These are phyloP conservation scores for Callospermophilus lateralis DNA, from an alignment of 2,113 vertebrate species.

Conservation along the genomic window DNA sequence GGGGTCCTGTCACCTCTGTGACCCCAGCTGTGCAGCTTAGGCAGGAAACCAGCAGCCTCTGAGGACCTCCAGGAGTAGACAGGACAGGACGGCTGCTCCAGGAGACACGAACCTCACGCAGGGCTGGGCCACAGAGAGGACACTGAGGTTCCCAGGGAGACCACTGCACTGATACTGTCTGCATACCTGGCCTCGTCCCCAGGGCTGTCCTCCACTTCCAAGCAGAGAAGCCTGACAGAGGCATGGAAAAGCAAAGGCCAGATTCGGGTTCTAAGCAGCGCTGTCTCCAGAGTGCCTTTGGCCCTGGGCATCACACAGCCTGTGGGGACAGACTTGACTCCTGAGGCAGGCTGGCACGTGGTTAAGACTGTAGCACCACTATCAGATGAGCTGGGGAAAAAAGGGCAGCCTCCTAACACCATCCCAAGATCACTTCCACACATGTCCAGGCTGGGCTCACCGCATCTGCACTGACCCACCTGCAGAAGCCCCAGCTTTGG, in stretches of 20 bases:
- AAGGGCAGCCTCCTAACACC: neutral
- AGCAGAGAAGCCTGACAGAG: neutral
- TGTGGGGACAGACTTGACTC: too few relatives aligned
- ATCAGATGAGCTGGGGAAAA: neutral
- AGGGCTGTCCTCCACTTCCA: neutral
- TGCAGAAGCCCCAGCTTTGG: neutral
- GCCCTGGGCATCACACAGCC: too few relatives aligned
- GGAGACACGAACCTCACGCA: too few relatives aligned
- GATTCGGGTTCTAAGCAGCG: neutral
- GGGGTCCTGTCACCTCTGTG: too few relatives aligned
- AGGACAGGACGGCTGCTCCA: too few relatives aligned
- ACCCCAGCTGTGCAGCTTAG: neutral
- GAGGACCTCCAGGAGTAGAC: neutral
- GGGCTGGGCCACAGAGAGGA: too few relatives aligned
- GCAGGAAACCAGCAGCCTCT: neutral
- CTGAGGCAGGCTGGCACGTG: neutral
- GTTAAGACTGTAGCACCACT: neutral
- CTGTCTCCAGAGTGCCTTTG: neutral
- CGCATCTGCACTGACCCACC: neutral
- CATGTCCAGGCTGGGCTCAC: neutral
- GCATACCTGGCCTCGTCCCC: fast-evolving
- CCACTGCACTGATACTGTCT: neutral
- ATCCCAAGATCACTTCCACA: neutral
- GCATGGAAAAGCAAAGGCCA: neutral
- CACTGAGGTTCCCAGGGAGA: too few relatives aligned